Evolutionary conservation across 2,113 vertebrate genomes (phyloP), one percentile per base, ranked within the genome.

Genomic region (Tachuris rubrigastra): DNA sequence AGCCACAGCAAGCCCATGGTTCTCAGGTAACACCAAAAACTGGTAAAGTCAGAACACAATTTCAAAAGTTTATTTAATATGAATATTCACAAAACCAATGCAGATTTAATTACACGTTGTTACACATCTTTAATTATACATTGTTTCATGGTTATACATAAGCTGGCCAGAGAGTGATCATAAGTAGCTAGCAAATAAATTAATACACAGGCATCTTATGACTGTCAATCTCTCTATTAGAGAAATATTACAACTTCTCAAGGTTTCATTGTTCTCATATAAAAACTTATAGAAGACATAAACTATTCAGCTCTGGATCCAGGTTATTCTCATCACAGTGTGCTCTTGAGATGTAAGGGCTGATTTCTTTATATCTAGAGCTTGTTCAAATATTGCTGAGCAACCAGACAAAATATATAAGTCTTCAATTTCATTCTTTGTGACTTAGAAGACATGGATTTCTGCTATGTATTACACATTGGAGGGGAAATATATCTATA

Each of bases 1-100:
- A 87, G 27, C 20, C 2, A 7, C 14, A 63, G 39, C 25, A 1
- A 30, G 5, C 17, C 18, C 37, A 62, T 0, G 1, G 28, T 22
- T 83, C 55, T 83, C 50, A 74, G 66, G 60, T 23, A 78, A 68
- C 18, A 92, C 16, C 7, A 60, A 55, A 71, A 84, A 23, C 10
- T 44, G 20, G 52, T 24, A 56, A 81, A 31, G 5, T 49, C 44
- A 58, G 31, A 81, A 50, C 8, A 81, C 5, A 58, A 71, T 76
- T 90, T 73, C 19, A 79, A 65, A 89, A 49, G 23, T 63, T 88
- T 79, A 46, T 47, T 66, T 87, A 58, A 82, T 50, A 74, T 27
- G 12, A 65, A 87, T 72, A 83, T 68, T 76, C 46, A 89, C 39
- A 49, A 66, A 80, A 62, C 2, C 21, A 55, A 28, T 37, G 47